These are phyloP conservation scores for Clanis bilineata DNA, from an alignment of 2,888 invertebrate species.

Conservation along the genomic window DNA sequence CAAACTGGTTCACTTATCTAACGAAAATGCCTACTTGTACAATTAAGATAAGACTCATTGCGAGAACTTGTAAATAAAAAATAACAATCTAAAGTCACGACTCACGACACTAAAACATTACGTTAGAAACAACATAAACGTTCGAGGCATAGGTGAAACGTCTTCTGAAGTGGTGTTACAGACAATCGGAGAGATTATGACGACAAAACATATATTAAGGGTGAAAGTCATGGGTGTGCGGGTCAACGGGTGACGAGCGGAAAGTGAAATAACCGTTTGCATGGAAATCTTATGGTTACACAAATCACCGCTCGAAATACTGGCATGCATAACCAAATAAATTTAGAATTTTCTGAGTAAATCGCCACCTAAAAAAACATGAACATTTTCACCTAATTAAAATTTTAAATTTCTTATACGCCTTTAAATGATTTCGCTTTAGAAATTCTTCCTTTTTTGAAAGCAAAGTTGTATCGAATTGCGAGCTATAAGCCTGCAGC, in stretches of 20 bases:
- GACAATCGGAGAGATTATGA: constrained; percentile 18
- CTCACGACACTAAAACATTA: constrained; percentile 42
- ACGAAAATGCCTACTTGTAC: constrained; percentile 28
- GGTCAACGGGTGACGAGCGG: constrained; percentile 12
- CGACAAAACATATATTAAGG: constrained; percentile 30
- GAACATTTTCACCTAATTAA: constrained; percentile 9
- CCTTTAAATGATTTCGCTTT: not conserved
- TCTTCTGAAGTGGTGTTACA: constrained; percentile 11
- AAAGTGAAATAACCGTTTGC: constrained; percentile 13
- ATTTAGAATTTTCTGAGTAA: not conserved
- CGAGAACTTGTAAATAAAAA: constrained; percentile 42
- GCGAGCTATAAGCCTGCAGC: constrained; percentile 12
- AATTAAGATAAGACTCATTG: constrained; percentile 45
- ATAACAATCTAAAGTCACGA: constrained; percentile 28
- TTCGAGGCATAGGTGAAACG: constrained; percentile 3
- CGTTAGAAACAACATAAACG: constrained; percentile 41
- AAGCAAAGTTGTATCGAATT: not conserved
- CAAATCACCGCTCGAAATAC: not conserved
- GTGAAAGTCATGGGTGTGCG: constrained; percentile 33
- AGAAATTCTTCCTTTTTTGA: not conserved
- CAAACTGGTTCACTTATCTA: constrained; percentile 15
- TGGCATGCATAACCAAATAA: not conserved
- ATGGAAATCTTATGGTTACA: constrained; percentile 7
- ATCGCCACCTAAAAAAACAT: not conserved
- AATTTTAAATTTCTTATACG: not conserved